Percentiles rank a stretch among this genome's conserved stretches.
phyloP scores from a whole-genome alignment of 1,140 invertebrate genomes.

The Micrasema longulum region DNA sequence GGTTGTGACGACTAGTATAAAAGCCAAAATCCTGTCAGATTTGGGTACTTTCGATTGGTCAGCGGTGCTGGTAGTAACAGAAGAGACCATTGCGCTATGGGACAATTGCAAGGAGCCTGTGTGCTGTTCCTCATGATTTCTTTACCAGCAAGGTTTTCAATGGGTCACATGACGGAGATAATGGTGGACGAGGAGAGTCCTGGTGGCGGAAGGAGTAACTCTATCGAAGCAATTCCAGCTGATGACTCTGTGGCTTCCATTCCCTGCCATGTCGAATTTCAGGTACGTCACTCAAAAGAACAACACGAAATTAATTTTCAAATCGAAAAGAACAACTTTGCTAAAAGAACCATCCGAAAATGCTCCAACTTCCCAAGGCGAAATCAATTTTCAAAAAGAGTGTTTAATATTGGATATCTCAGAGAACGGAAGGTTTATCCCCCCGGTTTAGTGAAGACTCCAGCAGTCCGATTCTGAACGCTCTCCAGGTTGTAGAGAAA shows the following conservation, averaged over 20 bases:
- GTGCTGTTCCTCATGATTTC: slow-evolving; percentile 7
- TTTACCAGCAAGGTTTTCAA: slow-evolving; percentile 19
- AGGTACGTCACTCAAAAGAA: slow-evolving; percentile 45
- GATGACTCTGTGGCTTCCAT: slow-evolving; percentile 41
- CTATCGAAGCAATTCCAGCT: slow-evolving; percentile 43
- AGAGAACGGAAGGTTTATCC: no score
- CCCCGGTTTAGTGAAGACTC: no score
- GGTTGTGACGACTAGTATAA: no score
- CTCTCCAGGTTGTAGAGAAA: no score
- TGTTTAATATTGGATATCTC: no score
- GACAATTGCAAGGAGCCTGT: background rate
- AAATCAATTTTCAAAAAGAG: no score
- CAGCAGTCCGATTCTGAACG: no score
- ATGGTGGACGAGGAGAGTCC: slow-evolving; percentile 49
- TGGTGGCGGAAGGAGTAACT: slow-evolving; percentile 38
- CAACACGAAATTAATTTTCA: no score
- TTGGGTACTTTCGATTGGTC: background rate
- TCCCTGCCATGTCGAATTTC: slow-evolving; percentile 57
- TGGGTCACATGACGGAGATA: slow-evolving; percentile 51
- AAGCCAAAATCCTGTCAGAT: background rate
- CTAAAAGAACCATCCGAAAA: no score
- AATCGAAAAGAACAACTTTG: no score
- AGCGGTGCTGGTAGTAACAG: background rate
- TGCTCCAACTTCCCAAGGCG: no score
- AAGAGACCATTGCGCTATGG: background rate